These are phyloP conservation scores for Coenonympha arcania DNA, from an alignment of 2,888 invertebrate species.

Conservation along the genomic window DNA sequence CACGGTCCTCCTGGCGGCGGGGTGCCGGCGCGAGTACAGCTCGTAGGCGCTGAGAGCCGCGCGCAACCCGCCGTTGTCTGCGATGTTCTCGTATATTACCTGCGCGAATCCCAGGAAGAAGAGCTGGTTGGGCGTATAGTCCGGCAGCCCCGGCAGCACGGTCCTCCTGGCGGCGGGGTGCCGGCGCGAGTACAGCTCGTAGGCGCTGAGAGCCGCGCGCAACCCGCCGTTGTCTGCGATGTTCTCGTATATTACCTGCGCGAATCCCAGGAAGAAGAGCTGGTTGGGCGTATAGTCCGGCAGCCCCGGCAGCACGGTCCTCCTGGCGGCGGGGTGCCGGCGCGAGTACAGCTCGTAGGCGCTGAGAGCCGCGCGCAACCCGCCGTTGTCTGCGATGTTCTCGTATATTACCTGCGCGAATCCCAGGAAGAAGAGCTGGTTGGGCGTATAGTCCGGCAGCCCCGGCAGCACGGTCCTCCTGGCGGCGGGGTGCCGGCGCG, in stretches of 20 bases:
- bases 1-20: conserved; percentile 50
- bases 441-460: conserved; percentile 76
- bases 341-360: conserved; percentile 73
- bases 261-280: conserved; percentile 87
- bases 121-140: conserved; percentile 80
- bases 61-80: conserved; percentile 90
- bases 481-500: conserved; percentile 39
- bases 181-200: conserved; percentile 56
- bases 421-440: conserved; percentile 86
- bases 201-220: conserved; percentile 84
- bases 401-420: conserved; percentile 89
- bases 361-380: conserved; percentile 83
- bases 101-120: conserved; percentile 88
- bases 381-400: conserved; percentile 94
- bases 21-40: conserved; percentile 47
- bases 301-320: conserved; percentile 77
- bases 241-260: conserved; percentile 89
- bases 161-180: conserved; percentile 47
- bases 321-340: conserved; percentile 44
- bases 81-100: conserved; percentile 92
- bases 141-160: conserved; percentile 78
- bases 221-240: conserved; percentile 93
- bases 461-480: conserved; percentile 77
- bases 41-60: conserved; percentile 82
- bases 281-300: conserved; percentile 80